Evolutionary conservation across 2,888 invertebrate species (phyloP).

Genomic region (Pardosa pseudoannulata): DNA sequence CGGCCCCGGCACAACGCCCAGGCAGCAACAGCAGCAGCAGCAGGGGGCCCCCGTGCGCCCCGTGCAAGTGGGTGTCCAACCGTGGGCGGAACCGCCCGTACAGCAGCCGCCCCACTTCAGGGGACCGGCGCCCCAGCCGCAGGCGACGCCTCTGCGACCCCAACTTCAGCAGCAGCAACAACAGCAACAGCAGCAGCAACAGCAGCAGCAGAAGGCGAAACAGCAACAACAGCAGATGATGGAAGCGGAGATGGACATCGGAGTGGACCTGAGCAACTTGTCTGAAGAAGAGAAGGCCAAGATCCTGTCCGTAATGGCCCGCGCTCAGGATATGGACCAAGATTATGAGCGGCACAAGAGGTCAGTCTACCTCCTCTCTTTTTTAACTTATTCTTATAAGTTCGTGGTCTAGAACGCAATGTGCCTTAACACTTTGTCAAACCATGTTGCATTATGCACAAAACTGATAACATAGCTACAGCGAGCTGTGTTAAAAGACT

Average conservation of each 20-base stretch:
- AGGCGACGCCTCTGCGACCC: constrained; percentile 24
- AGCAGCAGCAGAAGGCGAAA: constrained; percentile 35
- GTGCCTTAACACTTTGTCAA: no score
- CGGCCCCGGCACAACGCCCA: constrained; percentile 13
- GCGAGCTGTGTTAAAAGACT: no score
- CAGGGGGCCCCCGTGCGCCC: constrained; percentile 19
- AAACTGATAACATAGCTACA: no score
- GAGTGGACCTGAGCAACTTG: constrained; percentile 81
- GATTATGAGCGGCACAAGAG: constrained; percentile 66
- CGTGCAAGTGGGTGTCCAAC: constrained; percentile 66
- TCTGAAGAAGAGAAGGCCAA: constrained; percentile 82
- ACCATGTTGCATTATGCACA: no score
- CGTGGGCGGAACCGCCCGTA: constrained; percentile 69
- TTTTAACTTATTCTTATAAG: no score
- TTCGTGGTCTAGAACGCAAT: no score
- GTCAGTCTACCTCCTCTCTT: constrained; percentile 13
- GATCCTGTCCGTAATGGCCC: constrained; percentile 82
- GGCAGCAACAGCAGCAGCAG: constrained; percentile 11
- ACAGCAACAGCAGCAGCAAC: constrained; percentile 46
- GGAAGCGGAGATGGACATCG: constrained; percentile 73
- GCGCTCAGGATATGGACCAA: constrained; percentile 80
- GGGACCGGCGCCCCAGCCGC: constrained; percentile 40
- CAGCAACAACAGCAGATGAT: constrained; percentile 9
- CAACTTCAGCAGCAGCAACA: background rate
- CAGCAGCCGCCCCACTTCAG: constrained; percentile 45